phyloP scores from a whole-genome alignment of 2,888 invertebrate genomes.

The Caprella mutica region DNA sequence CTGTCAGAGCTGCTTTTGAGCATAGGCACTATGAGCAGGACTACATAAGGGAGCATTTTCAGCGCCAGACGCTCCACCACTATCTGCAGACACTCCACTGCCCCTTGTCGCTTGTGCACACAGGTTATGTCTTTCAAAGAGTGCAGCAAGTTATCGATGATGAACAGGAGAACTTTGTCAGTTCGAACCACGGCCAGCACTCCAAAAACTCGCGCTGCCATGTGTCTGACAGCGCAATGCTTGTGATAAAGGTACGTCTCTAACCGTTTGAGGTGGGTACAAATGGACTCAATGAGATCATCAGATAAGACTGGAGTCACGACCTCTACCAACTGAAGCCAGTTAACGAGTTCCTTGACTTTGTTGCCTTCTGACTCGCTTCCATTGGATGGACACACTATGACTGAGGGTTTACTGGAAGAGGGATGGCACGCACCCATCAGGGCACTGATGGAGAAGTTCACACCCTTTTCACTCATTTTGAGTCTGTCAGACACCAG shows the following conservation, averaged over 20 bases:
- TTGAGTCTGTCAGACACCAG: no score
- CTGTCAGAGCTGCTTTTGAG: constrained; percentile 91
- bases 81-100: constrained; percentile 76
- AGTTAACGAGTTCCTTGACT: constrained; percentile 64
- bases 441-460: no score
- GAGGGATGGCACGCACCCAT: no score
- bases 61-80: constrained; percentile 75
- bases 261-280: constrained; percentile 48
- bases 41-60: constrained; percentile 78
- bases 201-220: constrained; percentile 75
- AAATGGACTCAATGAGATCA: constrained; percentile 38
- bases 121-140: constrained; percentile 45
- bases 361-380: constrained; percentile 35
- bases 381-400: not conserved
- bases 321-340: constrained; percentile 72
- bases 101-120: constrained; percentile 59
- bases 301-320: constrained; percentile 55
- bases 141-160: constrained; percentile 46
- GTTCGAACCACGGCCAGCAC: constrained; percentile 58
- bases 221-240: constrained; percentile 66
- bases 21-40: constrained; percentile 77
- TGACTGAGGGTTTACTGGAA: no score
- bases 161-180: constrained; percentile 54
- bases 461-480: no score
- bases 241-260: constrained; percentile 56